Base-by-base conservation (phyloP, 1,140 invertebrate genomes). In the Plectrocnemia conspersa region DNA sequence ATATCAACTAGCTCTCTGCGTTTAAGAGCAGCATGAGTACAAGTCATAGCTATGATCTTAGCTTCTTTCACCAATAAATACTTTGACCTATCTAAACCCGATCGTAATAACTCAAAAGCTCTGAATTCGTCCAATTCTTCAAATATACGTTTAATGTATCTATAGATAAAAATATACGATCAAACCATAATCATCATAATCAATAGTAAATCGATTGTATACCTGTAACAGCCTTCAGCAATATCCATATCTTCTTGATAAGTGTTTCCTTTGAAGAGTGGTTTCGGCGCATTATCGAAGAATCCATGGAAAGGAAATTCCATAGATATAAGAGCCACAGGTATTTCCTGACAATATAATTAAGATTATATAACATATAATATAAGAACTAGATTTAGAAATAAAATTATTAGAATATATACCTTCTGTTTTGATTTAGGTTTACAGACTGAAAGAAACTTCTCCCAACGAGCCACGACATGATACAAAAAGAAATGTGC, bases 21-120 rank as follows among this genome's bases (percentile, higher is more conserved):
- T 69, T 98, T 98, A 0, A 99, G 77, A 1, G 97, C 97, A 11
- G 97, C 97, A 73, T 99, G 97, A 0, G 97, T 99, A 78, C 97
- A 99, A 1, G 97, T 99, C 97, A 99, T 99, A 2, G 97, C 97
- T 63, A 99, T 99, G 21, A 99, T 97, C 76, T 98, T 99, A 0
- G 97, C 97, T 74, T 99, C 97, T 70, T 98, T 98, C 0, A 99
- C 94, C 1, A 99, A 72, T 11, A 99, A 75, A 72, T 99, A 99
- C 58, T 97, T 91, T 0, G 94, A 93, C 41, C 96, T 77, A 71
- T 99, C 97, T 7, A 95, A 71, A 2, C 97, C 97, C 57, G 91
- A 97, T 23, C 97, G 78, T 1, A 99, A 71, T 2, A 98, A 72
- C 71, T 99, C 97, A 76, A 99, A 99, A 0, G 97, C 95, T 48